Evolutionary conservation across 2,797 vertebrate genomes (phyloP), one percentile per base, ranked within the genome.

Genomic region (Pseudomugil gertrudae): DNA sequence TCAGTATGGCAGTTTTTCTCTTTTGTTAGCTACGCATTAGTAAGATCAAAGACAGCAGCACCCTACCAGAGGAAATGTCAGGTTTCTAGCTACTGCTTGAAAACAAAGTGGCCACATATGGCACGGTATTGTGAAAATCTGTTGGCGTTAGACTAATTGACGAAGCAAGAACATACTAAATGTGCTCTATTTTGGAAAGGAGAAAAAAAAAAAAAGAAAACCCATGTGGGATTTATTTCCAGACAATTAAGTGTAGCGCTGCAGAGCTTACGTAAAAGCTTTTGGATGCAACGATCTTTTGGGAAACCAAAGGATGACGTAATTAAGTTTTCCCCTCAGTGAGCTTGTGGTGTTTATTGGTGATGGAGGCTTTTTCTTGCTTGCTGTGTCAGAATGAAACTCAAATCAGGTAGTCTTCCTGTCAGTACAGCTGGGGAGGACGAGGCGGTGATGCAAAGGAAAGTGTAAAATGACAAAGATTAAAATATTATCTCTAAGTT

Each of bases 321-420:
- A 57, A 47, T 13, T 36, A 79, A n/a, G 69, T 66, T 87, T 79
- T 72, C 78, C 82, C 76, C 69, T 66, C 32, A 56, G 35, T 55
- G 2, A 50, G 19, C 54, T 45, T 63, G 73, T 55, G 40, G 69
- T 72, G 79, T 78, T 72, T 48, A 69, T 66, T 51, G 60, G 65
- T 75, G 75, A 57, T 59, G 61, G 63, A 69, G 76, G 59, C 60
- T 65, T 75, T 29, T 88, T 83, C 81, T 81, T 73, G 74, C 56
- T 62, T 71, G 35, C 45, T 43, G 66, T 57, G 71, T 91, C 87
- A 91, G 83, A 84, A 51, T 69, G 90, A 92, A 92, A 92, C 84
- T 75, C 79, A 84, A 84, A 83, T 79, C 81, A 78, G 68, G 71
- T 81, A 69, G 63, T 65, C 77, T 91, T 91, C 85, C 89, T 83